Percentiles rank a stretch among this genome's conserved stretches.
These are phyloP conservation scores for Drosophila eugracilis DNA, from an alignment of 1,140 invertebrate species.

Conservation along the genomic window DNA sequence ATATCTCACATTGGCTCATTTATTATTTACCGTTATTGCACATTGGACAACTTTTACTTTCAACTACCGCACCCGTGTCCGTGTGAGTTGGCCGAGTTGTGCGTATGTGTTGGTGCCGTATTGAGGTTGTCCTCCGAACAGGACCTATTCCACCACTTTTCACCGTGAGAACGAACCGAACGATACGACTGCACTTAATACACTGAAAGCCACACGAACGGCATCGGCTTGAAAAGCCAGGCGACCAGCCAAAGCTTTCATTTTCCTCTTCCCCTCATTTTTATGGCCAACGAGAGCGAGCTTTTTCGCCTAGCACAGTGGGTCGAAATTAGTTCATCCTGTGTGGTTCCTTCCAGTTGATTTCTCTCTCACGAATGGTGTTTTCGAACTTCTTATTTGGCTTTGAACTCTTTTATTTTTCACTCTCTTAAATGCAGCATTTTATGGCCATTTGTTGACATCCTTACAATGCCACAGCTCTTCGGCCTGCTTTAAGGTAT, in stretches of 20 bases:
- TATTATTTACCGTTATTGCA: conserved; percentile 70
- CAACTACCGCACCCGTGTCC: conserved; percentile 32
- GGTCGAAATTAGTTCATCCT: conserved; percentile 23
- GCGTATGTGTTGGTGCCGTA: conserved; percentile 40
- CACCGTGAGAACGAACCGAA: conserved; percentile 73
- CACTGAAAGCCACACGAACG: conserved; percentile 65
- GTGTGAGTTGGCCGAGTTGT: conserved; percentile 38
- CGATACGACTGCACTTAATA: conserved; percentile 83
- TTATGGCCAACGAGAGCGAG: conserved; percentile 21
- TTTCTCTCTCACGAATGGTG: neutral
- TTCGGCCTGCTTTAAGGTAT: neutral
- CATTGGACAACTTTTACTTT: conserved; percentile 68
- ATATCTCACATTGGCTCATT: conserved; percentile 56
- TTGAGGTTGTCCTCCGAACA: conserved; percentile 63
- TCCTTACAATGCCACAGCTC: conserved; percentile 16
- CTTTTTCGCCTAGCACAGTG: conserved; percentile 63
- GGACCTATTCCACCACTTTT: conserved; percentile 39
- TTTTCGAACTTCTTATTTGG: conserved; percentile 33
- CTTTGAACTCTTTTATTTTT: conserved; percentile 3
- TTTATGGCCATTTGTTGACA: conserved; percentile 47
- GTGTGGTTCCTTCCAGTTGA: conserved; percentile 38
- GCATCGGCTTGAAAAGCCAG: conserved; percentile 28
- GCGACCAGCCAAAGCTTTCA: conserved; percentile 48
- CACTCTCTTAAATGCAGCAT: conserved; percentile 14
- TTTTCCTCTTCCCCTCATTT: conserved; percentile 35